These are phyloP conservation scores for Synanthedon tipuliformis DNA, from an alignment of 2,888 invertebrate species.

Conservation along the genomic window DNA sequence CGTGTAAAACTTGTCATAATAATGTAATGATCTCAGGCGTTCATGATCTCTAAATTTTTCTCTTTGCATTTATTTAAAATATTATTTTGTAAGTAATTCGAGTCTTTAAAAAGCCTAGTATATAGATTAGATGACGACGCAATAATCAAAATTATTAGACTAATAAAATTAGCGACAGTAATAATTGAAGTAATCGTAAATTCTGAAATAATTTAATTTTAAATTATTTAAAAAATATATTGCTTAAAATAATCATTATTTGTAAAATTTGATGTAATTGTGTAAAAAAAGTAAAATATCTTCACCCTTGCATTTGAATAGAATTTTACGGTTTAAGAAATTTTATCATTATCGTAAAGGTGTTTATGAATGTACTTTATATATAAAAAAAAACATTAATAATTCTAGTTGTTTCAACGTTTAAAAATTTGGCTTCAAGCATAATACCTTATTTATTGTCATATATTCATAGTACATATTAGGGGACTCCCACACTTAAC, in stretches of 20 bases:
- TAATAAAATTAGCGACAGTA: conserved; percentile 39
- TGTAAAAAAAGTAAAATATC: conserved; percentile 40
- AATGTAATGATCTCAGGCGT: conserved; percentile 53
- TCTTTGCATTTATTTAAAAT: conserved; percentile 49
- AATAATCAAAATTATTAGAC: conserved; percentile 39
- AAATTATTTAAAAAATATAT: conserved; percentile 36
- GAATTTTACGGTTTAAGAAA: conserved; percentile 30
- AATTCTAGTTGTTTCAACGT: neutral
- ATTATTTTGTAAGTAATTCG: neutral
- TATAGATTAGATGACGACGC: conserved; percentile 13
- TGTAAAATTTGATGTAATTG: conserved; percentile 27
- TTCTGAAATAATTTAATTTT: conserved; percentile 42
- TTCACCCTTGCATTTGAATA: conserved; percentile 35
- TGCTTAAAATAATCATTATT: conserved; percentile 39
- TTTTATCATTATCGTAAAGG: neutral
- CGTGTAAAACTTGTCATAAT: conserved; percentile 31
- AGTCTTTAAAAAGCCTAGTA: neutral
- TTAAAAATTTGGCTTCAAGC: too few species aligned
- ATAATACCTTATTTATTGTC: too few species aligned
- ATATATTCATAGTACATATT: too few species aligned
- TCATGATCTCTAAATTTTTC: conserved; percentile 56
- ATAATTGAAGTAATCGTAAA: conserved; percentile 26
- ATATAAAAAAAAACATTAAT: conserved; percentile 9
- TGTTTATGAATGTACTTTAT: conserved; percentile 21
- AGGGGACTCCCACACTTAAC: too few species aligned